phyloP scores from a whole-genome alignment of 2,113 vertebrate species.

The Crocuta crocuta region DNA sequence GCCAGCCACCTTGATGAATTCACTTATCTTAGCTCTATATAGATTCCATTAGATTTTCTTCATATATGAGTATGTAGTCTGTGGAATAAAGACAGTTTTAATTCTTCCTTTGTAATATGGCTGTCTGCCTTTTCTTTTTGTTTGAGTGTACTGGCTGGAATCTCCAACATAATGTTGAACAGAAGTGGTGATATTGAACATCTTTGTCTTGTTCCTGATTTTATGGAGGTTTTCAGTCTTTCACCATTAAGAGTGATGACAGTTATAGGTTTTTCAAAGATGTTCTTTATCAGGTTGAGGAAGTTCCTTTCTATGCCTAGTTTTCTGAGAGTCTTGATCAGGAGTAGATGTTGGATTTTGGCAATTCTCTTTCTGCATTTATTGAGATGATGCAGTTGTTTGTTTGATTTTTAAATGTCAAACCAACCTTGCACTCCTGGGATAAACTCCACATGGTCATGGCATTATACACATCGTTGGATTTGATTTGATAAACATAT shows the following conservation, averaged over 20 bases:
- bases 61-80: neutral
- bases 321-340: neutral
- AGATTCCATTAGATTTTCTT: constrained; percentile 10
- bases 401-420: neutral
- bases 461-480: neutral
- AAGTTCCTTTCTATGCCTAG: neutral
- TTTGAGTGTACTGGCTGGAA: neutral
- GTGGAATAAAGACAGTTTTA: neutral
- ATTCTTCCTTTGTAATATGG: neutral
- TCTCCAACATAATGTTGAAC: neutral
- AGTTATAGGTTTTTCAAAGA: neutral
- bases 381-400: neutral
- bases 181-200: neutral
- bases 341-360: neutral
- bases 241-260: neutral
- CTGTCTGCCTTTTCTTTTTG: neutral
- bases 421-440: neutral
- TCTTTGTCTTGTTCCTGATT: neutral
- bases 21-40: neutral
- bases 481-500: neutral
- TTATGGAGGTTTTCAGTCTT: neutral
- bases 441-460: neutral
- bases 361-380: neutral
- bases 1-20: neutral
- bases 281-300: neutral